Conservation (phyloP, 2,888 invertebrate genomes). For the Oxycera nigricornis region DNA sequence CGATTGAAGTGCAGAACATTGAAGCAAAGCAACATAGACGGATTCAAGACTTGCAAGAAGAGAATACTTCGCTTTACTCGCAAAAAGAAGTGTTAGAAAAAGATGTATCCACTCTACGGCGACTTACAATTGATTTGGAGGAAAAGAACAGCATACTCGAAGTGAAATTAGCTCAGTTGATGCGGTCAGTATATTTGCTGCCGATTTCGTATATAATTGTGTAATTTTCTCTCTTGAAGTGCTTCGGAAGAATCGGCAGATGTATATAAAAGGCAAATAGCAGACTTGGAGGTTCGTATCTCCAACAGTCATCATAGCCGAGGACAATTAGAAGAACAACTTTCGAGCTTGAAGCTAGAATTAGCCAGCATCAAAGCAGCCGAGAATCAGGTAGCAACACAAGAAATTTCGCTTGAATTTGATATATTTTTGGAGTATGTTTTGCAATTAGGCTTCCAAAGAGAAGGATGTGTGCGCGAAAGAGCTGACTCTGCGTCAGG, state of each 20-base stretch:
- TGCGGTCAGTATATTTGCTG: conserved; percentile 46
- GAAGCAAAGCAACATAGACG: conserved; percentile 52
- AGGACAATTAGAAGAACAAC: conserved; percentile 56
- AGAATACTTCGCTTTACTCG: conserved; percentile 59
- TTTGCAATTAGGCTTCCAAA: not conserved
- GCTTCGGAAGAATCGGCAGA: conserved; percentile 59
- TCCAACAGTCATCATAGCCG: conserved; percentile 58
- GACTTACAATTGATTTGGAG: conserved; percentile 72
- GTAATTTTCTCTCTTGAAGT: conserved; percentile 55
- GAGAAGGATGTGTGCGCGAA: not conserved
- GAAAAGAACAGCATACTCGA: conserved; percentile 69
- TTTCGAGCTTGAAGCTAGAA: conserved; percentile 62
- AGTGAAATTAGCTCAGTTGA: conserved; percentile 62
- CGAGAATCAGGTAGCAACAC: conserved; percentile 63
- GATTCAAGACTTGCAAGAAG: conserved; percentile 55
- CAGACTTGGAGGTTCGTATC: conserved; percentile 60
- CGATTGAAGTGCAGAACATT: conserved; percentile 54
- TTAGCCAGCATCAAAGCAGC: conserved; percentile 62
- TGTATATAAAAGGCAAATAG: conserved; percentile 59
- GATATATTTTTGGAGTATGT: not conserved
- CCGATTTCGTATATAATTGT: not conserved
- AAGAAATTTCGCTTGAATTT: not conserved
- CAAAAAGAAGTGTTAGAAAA: conserved; percentile 70
- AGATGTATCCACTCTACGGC: conserved; percentile 75
- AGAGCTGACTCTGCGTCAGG: conserved; percentile 3